Percentiles rank a stretch among this genome's conserved stretches.
Conservation (phyloP, 2,113 vertebrate species). For the Laticauda laticaudata region DNA sequence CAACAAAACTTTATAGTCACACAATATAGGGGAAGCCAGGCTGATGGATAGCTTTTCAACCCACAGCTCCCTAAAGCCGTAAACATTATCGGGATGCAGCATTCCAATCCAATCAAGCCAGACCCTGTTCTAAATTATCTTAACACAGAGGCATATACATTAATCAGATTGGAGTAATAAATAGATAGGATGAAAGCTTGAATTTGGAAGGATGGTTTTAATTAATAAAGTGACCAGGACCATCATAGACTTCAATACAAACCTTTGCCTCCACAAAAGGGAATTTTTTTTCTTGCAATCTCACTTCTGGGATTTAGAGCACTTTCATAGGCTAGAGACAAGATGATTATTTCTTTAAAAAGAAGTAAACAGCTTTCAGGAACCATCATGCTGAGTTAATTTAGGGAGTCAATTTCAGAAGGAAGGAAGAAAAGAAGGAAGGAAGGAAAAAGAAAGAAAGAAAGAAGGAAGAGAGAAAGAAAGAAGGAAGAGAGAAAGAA, state of each 20-base stretch:
- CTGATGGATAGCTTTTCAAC: not conserved
- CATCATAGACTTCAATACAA: not conserved
- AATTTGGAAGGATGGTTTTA: not conserved
- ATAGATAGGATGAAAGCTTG: not conserved
- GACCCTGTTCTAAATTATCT: not conserved
- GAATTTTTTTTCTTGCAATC: not conserved
- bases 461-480: too few species aligned
- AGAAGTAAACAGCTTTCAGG: slow-evolving; percentile 4
- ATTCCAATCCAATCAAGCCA: not conserved
- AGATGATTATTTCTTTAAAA: not conserved
- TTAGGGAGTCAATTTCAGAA: slow-evolving; percentile 3
- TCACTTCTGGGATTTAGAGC: slow-evolving; percentile 11
- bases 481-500: fast-evolving
- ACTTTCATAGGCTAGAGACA: slow-evolving; percentile 5
- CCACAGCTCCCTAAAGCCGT: not conserved
- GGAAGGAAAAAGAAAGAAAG: too few species aligned
- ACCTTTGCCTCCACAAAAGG: not conserved
- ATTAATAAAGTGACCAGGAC: not conserved
- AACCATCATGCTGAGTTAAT: not conserved
- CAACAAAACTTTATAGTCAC: not conserved
- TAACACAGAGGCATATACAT: not conserved
- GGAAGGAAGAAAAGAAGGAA: too few species aligned
- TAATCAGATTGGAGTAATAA: not conserved
- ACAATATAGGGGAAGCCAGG: not conserved
- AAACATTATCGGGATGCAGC: not conserved